These are phyloP conservation scores for Ciconia stormi DNA, from an alignment of 2,113 vertebrate species.

Conservation along the genomic window DNA sequence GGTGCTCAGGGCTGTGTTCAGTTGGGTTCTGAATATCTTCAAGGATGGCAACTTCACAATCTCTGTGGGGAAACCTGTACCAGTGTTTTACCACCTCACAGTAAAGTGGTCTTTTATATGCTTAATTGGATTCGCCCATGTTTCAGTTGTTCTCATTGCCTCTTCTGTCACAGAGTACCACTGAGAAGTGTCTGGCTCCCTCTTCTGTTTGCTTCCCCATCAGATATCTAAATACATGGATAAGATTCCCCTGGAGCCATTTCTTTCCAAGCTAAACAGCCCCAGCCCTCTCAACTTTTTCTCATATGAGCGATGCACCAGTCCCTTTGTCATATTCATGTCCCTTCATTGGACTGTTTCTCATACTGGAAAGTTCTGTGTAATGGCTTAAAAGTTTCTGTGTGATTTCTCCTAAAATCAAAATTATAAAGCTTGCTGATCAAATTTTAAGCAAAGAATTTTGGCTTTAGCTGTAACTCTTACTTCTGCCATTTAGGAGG, in stretches of 20 bases:
- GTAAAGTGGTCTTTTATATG: background rate
- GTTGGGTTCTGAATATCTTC: background rate
- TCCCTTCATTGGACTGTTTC: background rate
- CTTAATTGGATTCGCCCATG: background rate
- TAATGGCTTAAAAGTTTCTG: background rate
- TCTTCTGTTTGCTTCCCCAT: background rate
- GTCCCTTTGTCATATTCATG: fast-evolving
- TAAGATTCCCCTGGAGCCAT: background rate
- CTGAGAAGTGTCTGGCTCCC: background rate
- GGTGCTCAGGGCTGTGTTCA: background rate
- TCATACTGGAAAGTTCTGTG: background rate
- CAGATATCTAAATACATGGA: background rate
- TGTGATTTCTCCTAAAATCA: background rate
- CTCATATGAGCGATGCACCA: fast-evolving
- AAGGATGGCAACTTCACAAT: background rate
- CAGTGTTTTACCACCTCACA: background rate
- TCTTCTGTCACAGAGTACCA: background rate
- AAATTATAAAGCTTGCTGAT: background rate
- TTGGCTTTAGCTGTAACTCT: background rate
- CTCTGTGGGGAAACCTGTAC: background rate
- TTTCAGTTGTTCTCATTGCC: background rate
- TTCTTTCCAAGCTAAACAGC: background rate
- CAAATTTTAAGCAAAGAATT: background rate
- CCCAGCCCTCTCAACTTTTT: background rate
- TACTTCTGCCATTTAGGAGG: background rate